A percentile compares a stretch with the other conserved stretches of the same genome.
These are phyloP conservation scores for sheep (Ovis aries) DNA, from an alignment of 2,113 vertebrate genomes.

Conservation along the genomic window DNA sequence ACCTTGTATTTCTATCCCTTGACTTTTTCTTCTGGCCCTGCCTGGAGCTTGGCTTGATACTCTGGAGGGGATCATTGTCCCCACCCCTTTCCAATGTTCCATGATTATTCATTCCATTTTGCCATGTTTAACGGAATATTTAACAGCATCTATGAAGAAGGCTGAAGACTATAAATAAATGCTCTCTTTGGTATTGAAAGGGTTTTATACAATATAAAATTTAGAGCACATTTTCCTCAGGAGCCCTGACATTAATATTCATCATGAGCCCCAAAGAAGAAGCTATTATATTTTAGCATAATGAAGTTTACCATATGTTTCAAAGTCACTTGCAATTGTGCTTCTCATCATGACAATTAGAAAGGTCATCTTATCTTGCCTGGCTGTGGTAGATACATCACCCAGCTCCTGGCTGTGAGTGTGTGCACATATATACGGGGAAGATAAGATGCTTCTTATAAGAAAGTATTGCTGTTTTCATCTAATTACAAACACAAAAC, in stretches of 20 bases:
- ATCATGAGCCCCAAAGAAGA: conserved; percentile 49
- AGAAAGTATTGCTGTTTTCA: not conserved
- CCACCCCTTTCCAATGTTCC: not conserved
- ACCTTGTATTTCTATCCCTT: not conserved
- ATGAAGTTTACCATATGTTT: conserved; percentile 70
- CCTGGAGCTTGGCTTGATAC: not conserved
- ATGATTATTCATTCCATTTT: conserved; percentile 20
- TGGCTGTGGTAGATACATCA: conserved; percentile 42
- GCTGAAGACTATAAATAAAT: conserved; percentile 41
- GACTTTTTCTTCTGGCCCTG: not conserved
- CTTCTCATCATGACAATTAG: conserved; percentile 61
- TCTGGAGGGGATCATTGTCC: not conserved
- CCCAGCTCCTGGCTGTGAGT: conserved; percentile 10
- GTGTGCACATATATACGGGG: not conserved
- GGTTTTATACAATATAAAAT: conserved; percentile 50
- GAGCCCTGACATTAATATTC: conserved; percentile 53
- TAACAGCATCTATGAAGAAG: conserved; percentile 28
- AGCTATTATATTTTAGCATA: conserved; percentile 56
- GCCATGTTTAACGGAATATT: not conserved
- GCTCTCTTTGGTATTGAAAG: conserved; percentile 16
- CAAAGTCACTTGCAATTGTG: conserved; percentile 68
- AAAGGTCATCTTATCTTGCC: conserved; percentile 68
- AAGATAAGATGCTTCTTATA: not conserved
- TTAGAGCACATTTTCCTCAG: conserved; percentile 47
- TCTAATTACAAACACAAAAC: not conserved